A percentile compares a stretch with the other conserved stretches of the same genome.
Conservation (phyloP, 2,797 vertebrate species). For the Hapalemur alaotrensis region DNA sequence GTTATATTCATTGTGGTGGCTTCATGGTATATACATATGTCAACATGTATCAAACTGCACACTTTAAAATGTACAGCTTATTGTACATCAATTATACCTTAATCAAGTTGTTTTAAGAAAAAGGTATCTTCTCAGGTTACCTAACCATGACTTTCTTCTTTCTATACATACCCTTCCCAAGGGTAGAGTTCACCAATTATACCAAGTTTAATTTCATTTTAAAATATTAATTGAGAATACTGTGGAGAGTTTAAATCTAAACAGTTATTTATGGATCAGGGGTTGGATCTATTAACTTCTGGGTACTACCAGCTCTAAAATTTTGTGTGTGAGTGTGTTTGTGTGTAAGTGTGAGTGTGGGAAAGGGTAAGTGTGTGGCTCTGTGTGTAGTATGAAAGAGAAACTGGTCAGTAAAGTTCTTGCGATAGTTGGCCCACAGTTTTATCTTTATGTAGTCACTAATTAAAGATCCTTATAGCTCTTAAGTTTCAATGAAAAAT, state of each 20-base stretch:
- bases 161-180: neutral
- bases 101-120: neutral
- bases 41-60: neutral
- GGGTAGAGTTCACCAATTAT: neutral
- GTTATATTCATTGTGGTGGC: neutral
- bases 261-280: neutral
- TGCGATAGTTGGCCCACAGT: neutral
- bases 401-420: neutral
- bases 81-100: neutral
- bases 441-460: neutral
- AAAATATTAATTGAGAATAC: conserved; percentile 31
- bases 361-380: neutral
- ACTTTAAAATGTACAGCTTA: neutral
- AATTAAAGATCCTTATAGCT: neutral
- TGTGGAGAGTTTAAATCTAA: conserved; percentile 2
- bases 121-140: neutral
- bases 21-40: neutral
- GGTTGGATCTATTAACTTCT: neutral
- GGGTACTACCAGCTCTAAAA: neutral
- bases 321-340: neutral
- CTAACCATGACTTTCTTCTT: neutral
- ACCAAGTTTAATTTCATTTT: conserved; percentile 18
- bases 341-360: neutral
- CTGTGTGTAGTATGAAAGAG: neutral
- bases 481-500: conserved; percentile 7